phyloP scores from a whole-genome alignment of 37 sponge, comb jelly and placozoan species.

The Bolinopsis microptera region DNA sequence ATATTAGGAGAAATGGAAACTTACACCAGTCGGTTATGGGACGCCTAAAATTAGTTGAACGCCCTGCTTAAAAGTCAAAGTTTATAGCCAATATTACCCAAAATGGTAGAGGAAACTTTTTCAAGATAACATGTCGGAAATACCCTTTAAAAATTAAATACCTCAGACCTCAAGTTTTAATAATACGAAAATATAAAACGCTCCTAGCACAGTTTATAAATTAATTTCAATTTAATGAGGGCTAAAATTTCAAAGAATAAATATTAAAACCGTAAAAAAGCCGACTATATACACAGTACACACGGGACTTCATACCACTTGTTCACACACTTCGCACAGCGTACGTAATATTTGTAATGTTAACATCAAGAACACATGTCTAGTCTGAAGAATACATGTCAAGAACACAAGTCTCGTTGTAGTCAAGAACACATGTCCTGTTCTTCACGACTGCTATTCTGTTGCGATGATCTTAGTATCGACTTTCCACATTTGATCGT shows the following conservation, averaged over 20 bases:
- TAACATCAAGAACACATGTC: neutral
- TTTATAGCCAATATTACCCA: neutral
- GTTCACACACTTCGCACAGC: neutral
- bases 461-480: neutral
- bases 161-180: neutral
- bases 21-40: neutral
- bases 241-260: conserved; percentile 65
- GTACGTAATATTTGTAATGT: neutral
- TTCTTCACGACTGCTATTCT: neutral
- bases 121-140: neutral
- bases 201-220: conserved; percentile 59
- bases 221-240: conserved; percentile 29
- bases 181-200: conserved; percentile 45
- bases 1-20: too few species aligned
- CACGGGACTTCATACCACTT: neutral
- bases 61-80: neutral
- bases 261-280: conserved; percentile 65
- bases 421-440: neutral
- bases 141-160: neutral
- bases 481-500: neutral
- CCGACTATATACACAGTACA: conserved; percentile 65
- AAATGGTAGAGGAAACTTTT: neutral
- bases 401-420: too few species aligned
- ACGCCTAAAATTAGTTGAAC: neutral
- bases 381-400: too few species aligned